Conservation (phyloP, 2,113 vertebrate genomes). For the Cromileptes altivelis region DNA sequence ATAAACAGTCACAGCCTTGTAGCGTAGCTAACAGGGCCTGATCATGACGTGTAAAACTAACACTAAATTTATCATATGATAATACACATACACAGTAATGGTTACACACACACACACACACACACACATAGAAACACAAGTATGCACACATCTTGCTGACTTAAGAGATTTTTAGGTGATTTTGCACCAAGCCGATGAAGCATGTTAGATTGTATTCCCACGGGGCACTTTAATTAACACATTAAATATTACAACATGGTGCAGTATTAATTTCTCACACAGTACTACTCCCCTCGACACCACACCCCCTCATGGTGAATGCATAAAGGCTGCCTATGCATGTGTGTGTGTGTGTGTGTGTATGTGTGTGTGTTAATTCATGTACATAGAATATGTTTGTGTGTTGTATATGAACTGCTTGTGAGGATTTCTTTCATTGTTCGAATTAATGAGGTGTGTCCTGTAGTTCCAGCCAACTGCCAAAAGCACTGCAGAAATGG, state of each 20-base stretch:
- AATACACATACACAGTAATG: not conserved
- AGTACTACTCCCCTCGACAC: no score
- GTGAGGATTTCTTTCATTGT: conserved; percentile 20
- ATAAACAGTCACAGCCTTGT: conserved; percentile 55
- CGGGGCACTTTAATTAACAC: conserved; percentile 70
- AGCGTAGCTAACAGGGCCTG: conserved; percentile 45
- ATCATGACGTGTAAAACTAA: conserved; percentile 34
- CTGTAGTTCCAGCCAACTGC: conserved; percentile 30
- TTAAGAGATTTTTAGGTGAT: conserved; percentile 49
- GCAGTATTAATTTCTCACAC: conserved; percentile 57
- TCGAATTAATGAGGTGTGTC: conserved; percentile 29
- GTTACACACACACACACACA: conserved; percentile 10
- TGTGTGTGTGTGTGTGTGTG: not conserved
- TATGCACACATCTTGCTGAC: conserved; percentile 20
- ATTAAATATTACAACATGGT: conserved; percentile 64
- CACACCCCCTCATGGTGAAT: not conserved
- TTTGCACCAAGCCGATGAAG: conserved; percentile 46
- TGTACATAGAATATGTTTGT: not conserved
- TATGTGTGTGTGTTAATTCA: conserved; percentile 3
- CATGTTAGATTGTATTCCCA: conserved; percentile 37
- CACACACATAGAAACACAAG: not conserved
- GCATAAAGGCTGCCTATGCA: not conserved
- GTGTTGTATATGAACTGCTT: conserved; percentile 7
- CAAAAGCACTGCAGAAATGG: conserved; percentile 26
- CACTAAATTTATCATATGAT: conserved; percentile 31